A percentile compares a stretch with the other conserved stretches of the same genome.
phyloP scores from a whole-genome alignment of 2,113 vertebrate species.

The Castor canadensis region DNA sequence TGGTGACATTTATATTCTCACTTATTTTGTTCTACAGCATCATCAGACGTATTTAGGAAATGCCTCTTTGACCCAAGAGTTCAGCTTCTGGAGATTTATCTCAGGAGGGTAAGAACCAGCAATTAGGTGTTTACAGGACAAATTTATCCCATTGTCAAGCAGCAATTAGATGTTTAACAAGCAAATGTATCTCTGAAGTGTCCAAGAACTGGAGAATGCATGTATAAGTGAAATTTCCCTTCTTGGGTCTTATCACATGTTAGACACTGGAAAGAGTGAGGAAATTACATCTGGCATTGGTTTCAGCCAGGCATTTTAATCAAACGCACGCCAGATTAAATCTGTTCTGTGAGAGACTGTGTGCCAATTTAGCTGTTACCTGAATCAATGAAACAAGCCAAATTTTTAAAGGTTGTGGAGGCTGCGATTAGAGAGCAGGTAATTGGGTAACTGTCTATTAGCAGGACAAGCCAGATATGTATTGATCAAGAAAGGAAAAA shows the following conservation, averaged over 20 bases:
- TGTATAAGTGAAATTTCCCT: rapidly evolving
- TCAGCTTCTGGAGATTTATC: not conserved
- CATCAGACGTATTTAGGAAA: not conserved
- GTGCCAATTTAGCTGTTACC: conserved; percentile 35
- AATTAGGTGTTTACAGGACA: not conserved
- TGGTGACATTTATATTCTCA: not conserved
- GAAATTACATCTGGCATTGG: not conserved
- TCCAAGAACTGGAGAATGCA: not conserved
- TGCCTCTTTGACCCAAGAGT: not conserved
- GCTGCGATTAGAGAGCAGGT: conserved; percentile 46
- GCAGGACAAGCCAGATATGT: conserved; percentile 32
- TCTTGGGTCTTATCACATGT: rapidly evolving
- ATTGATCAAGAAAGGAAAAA: conserved; percentile 64
- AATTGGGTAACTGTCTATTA: conserved; percentile 66
- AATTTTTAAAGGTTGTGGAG: conserved; percentile 4
- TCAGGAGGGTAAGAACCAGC: not conserved
- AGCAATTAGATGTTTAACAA: not conserved
- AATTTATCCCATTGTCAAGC: not conserved
- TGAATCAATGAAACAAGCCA: not conserved
- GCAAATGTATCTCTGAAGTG: not conserved
- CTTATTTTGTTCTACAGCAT: not conserved
- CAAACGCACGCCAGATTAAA: conserved; percentile 16
- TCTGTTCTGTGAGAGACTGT: not conserved
- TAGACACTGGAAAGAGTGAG: not conserved
- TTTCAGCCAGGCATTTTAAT: conserved; percentile 55